Conservation (phyloP, 2,888 invertebrate species). For the Venusia cambrica region DNA sequence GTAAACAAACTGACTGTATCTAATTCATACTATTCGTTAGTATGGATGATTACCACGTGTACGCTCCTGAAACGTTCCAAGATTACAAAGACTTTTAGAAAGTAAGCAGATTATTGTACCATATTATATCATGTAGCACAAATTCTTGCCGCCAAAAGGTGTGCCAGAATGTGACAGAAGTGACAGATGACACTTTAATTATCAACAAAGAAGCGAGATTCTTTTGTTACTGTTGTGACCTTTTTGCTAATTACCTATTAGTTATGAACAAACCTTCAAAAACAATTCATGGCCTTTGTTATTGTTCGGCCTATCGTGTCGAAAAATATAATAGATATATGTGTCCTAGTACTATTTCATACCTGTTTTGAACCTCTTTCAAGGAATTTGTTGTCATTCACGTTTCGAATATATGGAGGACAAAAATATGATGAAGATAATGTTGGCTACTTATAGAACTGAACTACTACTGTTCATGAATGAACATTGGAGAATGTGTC, state of each 20-base stretch:
- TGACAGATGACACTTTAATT: slow-evolving; percentile 17
- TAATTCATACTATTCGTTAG: too few species aligned
- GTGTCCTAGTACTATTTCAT: too few species aligned
- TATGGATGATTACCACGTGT: background rate
- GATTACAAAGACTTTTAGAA: background rate
- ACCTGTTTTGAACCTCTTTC: too few species aligned
- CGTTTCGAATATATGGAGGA: too few species aligned
- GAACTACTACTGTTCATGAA: too few species aligned
- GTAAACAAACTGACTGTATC: too few species aligned
- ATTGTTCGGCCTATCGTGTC: background rate
- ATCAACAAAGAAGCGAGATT: slow-evolving; percentile 14
- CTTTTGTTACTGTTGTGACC: slow-evolving; percentile 11
- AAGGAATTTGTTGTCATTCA: too few species aligned
- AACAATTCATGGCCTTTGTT: slow-evolving; percentile 8
- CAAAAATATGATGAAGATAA: too few species aligned
- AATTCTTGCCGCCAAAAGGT: slow-evolving; percentile 7
- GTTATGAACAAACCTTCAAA: slow-evolving; percentile 10
- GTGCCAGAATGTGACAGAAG: slow-evolving; percentile 12
- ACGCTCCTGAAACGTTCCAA: slow-evolving; percentile 2
- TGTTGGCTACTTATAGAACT: too few species aligned
- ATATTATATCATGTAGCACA: too few species aligned
- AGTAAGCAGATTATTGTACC: slow-evolving; percentile 4
- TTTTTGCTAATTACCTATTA: slow-evolving; percentile 13
- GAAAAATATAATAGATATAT: slow-evolving; percentile 8
- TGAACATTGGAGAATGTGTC: too few species aligned